Evolutionary conservation across 2,113 vertebrate genomes (phyloP), one percentile per base, ranked within the genome.

Genomic region (Myotis yumanensis): DNA sequence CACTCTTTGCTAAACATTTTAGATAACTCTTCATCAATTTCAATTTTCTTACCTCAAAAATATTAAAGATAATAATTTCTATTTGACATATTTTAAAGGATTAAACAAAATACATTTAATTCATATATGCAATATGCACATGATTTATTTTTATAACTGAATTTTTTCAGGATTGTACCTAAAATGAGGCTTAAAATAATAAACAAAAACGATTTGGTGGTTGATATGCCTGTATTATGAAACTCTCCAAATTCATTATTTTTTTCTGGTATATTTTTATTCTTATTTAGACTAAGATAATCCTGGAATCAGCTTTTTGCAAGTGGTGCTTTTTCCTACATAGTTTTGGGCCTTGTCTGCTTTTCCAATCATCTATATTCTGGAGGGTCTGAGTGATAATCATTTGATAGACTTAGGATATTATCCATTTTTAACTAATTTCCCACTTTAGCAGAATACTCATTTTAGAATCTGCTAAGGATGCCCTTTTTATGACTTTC

Each of bases 401-500:
- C 94, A 96, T 95, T 97, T 97, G 93, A 85, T 76, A 96, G 91
- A 96, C 80, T 90, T 93, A 92, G 83, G 35, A 89, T 96, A 71
- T 92, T 52, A 90, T 79, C 80, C 69, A 89, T 90, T 96, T 97
- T 97, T 97, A 97, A 95, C 77, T 96, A 94, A 96, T 95, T 97
- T 59, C 80, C 96, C 52, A 90, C 96, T 98, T 98, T 89, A 97
- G 87, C 81, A 90, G 82, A 86, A 35, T 85, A 95, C 95, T 97
- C 8, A 94, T 95, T 97, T 97, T 71, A 96, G 94, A 97, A 97
- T 97, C 94, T 25, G 11, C 76, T 97, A 98, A 97, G 86, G 48
- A 96, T 86, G 91, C 69, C 75, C 80, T 97, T 97, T 92, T 73
- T 92, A 83, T 64, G 4, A 88, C 66, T 95, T 97, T 92, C 96